These are phyloP conservation scores for Epicauta chinensis DNA, from an alignment of 1,140 invertebrate species.

Conservation along the genomic window DNA sequence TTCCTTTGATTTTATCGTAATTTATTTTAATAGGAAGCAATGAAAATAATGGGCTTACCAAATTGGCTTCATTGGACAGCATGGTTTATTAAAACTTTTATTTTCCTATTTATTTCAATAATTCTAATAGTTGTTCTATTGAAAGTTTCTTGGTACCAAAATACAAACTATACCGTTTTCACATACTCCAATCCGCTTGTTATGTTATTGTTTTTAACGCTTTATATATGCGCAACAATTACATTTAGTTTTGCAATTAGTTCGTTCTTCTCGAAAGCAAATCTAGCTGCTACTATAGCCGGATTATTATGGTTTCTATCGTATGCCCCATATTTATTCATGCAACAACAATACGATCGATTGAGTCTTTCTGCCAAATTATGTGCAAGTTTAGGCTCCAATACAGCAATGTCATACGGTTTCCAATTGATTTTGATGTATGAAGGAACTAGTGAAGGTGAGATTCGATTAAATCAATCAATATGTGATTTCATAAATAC, in stretches of 20 bases:
- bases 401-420: slow-evolving; percentile 71
- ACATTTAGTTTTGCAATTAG: slow-evolving; percentile 63
- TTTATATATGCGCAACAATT: slow-evolving; percentile 53
- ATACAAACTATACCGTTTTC: slow-evolving; percentile 29
- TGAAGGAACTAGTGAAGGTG: slow-evolving; percentile 56
- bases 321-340: slow-evolving; percentile 64
- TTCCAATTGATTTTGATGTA: slow-evolving; percentile 58
- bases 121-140: slow-evolving; percentile 47
- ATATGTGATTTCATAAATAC: neutral
- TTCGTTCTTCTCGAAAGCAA: slow-evolving; percentile 63
- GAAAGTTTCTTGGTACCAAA: slow-evolving; percentile 31
- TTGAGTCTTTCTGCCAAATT: slow-evolving; percentile 49
- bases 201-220: slow-evolving; percentile 47
- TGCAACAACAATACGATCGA: slow-evolving; percentile 53
- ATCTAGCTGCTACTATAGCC: slow-evolving; percentile 61
- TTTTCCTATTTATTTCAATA: slow-evolving; percentile 59
- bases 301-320: slow-evolving; percentile 66
- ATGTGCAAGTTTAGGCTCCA: slow-evolving; percentile 56
- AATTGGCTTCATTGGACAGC: slow-evolving; percentile 79
- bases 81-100: slow-evolving; percentile 73
- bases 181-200: slow-evolving; percentile 29
- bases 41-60: slow-evolving; percentile 64
- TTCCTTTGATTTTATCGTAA: neutral
- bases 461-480: neutral
- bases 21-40: slow-evolving; percentile 33